Base-by-base conservation (phyloP, 2,888 invertebrate genomes). In the Amblyjoppa fuscipennis region DNA sequence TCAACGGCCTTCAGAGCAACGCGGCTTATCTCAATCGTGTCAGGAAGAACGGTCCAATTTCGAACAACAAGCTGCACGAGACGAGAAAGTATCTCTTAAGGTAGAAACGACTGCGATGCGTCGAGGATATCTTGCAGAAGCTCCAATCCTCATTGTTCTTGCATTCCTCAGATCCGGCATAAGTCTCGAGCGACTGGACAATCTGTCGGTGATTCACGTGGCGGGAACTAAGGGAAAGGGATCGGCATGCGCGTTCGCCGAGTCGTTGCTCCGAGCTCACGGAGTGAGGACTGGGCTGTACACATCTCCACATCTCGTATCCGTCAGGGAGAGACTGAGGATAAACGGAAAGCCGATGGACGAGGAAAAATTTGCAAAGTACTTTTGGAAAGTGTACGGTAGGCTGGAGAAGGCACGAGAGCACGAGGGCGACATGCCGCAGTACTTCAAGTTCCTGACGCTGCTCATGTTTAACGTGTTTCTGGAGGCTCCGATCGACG, bases 221-320 rank as follows among this genome's bases (percentile, higher is more conserved):
- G 96, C 98, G 84, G 99, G 99, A 11, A 99, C 99, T 0, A 99
- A 99, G 95, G 99, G 99, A 75, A 99, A 99, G 96, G 98, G 98
- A 31, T 98, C 99, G 25, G 99, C 99, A 0, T 99, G 99, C 93
- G 98, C 99, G 0, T 97, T 98, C 94, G 96, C 97, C 88, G 99
- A 99, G 94, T 96, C 97, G 0, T 98, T 99, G 85, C 95, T 99
- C 11, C 96, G 98, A 0, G 95, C 96, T 34, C 96, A 98, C 92
- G 98, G 98, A 2, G 96, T 96, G 91, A 97, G 96, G 91, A 99
- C 99, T 0, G 99, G 99, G 6, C 98, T 99, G 93, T 99, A 96
- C 94, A 98, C 98, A 71, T 99, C 99, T 0, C 99, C 99, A 0
- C 99, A 99, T 94, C 95, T 99, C 84, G 95, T 99, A 5, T 97